Percentiles rank a stretch among this genome's conserved stretches.
Evolutionary conservation across 2,888 invertebrate genomes (phyloP).

Genomic region (Carcina quercana): DNA sequence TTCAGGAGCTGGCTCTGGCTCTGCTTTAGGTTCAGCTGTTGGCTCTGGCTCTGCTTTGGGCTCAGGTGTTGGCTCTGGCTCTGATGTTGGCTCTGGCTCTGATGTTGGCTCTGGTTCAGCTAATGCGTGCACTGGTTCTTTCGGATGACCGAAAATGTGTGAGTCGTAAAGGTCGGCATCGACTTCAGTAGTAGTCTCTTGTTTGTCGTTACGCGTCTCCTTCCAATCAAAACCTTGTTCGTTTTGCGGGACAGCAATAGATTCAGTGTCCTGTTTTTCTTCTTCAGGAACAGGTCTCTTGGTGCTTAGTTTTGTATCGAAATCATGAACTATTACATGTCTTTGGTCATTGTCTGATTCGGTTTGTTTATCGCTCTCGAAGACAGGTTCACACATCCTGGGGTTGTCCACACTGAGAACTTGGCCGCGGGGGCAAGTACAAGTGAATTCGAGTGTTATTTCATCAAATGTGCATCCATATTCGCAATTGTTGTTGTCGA

Average conservation of each 20-base stretch:
- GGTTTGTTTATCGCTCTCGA: constrained; percentile 22
- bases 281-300: constrained; percentile 32
- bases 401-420: constrained; percentile 46
- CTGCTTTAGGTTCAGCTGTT: constrained; percentile 5
- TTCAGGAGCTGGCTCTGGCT: constrained; percentile 10
- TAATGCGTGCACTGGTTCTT: constrained; percentile 37
- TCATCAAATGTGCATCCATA: constrained; percentile 80
- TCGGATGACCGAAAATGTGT: constrained; percentile 41
- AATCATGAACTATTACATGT: constrained; percentile 27
- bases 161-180: constrained; percentile 43
- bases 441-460: constrained; percentile 75
- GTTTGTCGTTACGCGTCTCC: constrained; percentile 31
- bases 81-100: constrained; percentile 36
- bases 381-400: constrained; percentile 57
- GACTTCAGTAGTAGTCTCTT: constrained; percentile 40
- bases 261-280: constrained; percentile 32
- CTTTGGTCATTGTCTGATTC: constrained; percentile 22
- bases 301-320: constrained; percentile 31
- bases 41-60: constrained; percentile 42
- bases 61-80: constrained; percentile 25
- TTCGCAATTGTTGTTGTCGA: constrained; percentile 78
- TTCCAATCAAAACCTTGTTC: constrained; percentile 45
- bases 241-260: constrained; percentile 20
- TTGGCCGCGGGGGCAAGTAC: constrained; percentile 76
- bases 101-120: constrained; percentile 32